A percentile compares a stretch with the other conserved stretches of the same genome.
Conservation (phyloP, 2,888 invertebrate species). For the Melanotus villosus region DNA sequence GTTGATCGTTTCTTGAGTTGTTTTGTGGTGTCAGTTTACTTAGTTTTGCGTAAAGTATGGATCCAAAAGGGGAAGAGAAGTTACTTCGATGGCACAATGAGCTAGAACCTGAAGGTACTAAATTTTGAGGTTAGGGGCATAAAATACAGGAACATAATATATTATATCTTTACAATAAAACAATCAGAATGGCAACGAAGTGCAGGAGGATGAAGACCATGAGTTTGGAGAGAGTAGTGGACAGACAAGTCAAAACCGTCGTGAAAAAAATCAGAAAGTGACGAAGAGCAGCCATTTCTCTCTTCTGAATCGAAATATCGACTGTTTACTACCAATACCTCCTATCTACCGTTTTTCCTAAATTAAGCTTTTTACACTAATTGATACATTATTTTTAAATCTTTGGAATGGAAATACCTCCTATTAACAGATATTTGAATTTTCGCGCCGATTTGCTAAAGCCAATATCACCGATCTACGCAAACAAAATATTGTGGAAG, state of each 20-base stretch:
- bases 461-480: no score
- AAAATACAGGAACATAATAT: slow-evolving; percentile 10
- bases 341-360: no score
- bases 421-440: no score
- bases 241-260: slow-evolving; percentile 9
- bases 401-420: no score
- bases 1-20: slow-evolving; percentile 1
- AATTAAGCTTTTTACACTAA: no score
- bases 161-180: slow-evolving; percentile 19
- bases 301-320: slow-evolving; percentile 18
- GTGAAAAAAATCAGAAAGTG: slow-evolving; percentile 17
- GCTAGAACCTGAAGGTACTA: slow-evolving; percentile 25
- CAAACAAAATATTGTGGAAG: no score
- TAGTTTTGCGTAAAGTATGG: slow-evolving; percentile 16
- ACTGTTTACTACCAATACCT: no score
- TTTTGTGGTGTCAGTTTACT: slow-evolving; percentile 22
- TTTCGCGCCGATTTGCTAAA: no score
- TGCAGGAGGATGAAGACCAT: slow-evolving; percentile 1
- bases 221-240: neutral
- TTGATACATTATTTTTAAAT: no score
- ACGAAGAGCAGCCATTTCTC: slow-evolving; percentile 10
- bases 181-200: neutral
- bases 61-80: slow-evolving; percentile 11
- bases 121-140: slow-evolving; percentile 22
- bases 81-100: slow-evolving; percentile 22